Evolutionary conservation across 2,113 vertebrate species (phyloP).

Genomic region (Mirounga angustirostris): DNA sequence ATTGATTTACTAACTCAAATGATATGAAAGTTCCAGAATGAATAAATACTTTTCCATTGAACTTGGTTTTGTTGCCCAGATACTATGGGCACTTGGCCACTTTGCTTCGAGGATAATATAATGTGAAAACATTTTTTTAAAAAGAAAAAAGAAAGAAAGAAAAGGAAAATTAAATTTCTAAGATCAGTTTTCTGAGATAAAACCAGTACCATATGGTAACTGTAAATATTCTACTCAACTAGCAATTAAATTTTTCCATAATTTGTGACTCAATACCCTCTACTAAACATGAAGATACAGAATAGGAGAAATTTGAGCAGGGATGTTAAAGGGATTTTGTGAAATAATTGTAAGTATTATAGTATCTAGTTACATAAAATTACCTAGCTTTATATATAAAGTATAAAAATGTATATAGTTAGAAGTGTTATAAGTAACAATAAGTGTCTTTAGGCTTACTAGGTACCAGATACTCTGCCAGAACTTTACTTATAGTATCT

Average conservation of each 20-base stretch:
- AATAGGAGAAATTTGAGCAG: background rate
- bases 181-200: conserved; percentile 34
- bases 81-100: background rate
- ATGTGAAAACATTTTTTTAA: background rate
- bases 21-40: background rate
- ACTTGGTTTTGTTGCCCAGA: conserved; percentile 49
- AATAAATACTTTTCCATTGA: conserved; percentile 51
- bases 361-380: background rate
- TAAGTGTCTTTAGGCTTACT: background rate
- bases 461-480: background rate
- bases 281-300: background rate
- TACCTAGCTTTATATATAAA: background rate
- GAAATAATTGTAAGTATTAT: background rate
- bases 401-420: background rate
- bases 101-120: conserved; percentile 44
- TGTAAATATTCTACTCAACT: conserved; percentile 50
- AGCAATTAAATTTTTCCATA: conserved; percentile 30
- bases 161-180: conserved; percentile 34
- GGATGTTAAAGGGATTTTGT: background rate
- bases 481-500: background rate
- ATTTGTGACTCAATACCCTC: background rate
- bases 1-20: conserved; percentile 43
- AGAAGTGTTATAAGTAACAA: background rate
- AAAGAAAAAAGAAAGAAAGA: background rate
- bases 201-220: conserved; percentile 32